phyloP scores from a whole-genome alignment of 1,140 invertebrate species.

The Pogonomyrmex barbatus region DNA sequence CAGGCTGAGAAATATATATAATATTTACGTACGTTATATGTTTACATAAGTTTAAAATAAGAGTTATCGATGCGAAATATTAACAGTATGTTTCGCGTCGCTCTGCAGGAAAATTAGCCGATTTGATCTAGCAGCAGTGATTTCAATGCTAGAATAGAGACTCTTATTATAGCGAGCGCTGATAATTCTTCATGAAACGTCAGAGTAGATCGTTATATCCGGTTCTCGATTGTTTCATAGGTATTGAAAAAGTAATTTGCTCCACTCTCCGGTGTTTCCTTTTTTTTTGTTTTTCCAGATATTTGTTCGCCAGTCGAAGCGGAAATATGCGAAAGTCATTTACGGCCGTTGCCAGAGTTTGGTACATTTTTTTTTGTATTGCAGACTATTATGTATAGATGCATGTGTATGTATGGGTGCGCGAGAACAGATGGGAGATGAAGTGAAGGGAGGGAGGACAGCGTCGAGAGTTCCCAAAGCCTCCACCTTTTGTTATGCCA shows the following conservation, averaged over 20 bases:
- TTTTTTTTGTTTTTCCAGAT: conserved; percentile 44
- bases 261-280: conserved; percentile 19
- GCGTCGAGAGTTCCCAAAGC: conserved; percentile 51
- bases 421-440: conserved; percentile 22
- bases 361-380: conserved; percentile 34
- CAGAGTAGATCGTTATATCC: conserved; percentile 9
- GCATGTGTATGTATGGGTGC: not conserved
- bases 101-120: not conserved
- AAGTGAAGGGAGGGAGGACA: not conserved
- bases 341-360: conserved; percentile 51
- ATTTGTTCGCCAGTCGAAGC: conserved; percentile 43
- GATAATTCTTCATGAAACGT: conserved; percentile 37
- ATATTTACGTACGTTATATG: not conserved
- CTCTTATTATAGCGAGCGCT: conserved; percentile 16
- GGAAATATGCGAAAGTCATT: conserved; percentile 64
- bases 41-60: not conserved
- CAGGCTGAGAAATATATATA: not conserved
- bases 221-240: conserved; percentile 10
- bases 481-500: conserved; percentile 50
- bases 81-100: not conserved
- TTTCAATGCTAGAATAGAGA: conserved; percentile 23
- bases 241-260: conserved; percentile 63
- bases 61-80: not conserved
- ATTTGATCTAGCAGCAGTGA: conserved; percentile 19
- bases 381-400: not conserved